Base-by-base conservation (phyloP, 2,888 invertebrate species). In the Adelognathus sp. region DNA sequence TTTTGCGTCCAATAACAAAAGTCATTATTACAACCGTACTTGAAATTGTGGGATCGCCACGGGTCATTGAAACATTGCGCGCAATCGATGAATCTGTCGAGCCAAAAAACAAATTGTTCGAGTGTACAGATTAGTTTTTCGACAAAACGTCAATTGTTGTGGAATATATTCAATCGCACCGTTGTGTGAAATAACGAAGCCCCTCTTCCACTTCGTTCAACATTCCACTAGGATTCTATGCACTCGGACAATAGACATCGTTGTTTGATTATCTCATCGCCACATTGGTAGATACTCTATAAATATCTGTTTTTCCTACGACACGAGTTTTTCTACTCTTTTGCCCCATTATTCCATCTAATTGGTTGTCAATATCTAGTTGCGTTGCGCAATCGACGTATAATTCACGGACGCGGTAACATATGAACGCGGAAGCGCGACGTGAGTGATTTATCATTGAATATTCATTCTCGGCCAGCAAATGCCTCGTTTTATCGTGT, bases 351-450 rank as follows among this genome's bases (percentile, higher is more conserved):
- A 14, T 14, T 24, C 11, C 36, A 50, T 36, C 41, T 61, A 27
- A 61, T 61, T 61, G 11, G 14, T 7, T 14, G 21, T 61, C n/a
- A n/a, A 18, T 61, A 61, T 39, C n/a, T 41, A 5, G 39, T 11
- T 61, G 21, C 14, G 29, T 64, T 63, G 16, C 21, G 52, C 69
- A 58, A 70, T 58, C 46, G 46, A 36, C 46, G 58, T 14, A 46
- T 46, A 58, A 46, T 58, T 70, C 58, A 58, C 58, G 58, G 31
- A 31, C 69, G 46, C 44, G n/a, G n/a, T 41, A 31, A 11, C 21
- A 33, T 44, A 24, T 58, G 11, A 50, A 71, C 29, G 39, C 70
- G 70, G 70, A 71, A 71, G 52, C 60, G 16, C 46, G 11, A 33
- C 14, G 9, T n/a, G 7, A 33, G 9, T 24, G 29, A 66, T 58